Evolutionary conservation across 1,140 invertebrate species (phyloP), one percentile per base, ranked within the genome.

Genomic region (Drosophila trapezifrons): DNA sequence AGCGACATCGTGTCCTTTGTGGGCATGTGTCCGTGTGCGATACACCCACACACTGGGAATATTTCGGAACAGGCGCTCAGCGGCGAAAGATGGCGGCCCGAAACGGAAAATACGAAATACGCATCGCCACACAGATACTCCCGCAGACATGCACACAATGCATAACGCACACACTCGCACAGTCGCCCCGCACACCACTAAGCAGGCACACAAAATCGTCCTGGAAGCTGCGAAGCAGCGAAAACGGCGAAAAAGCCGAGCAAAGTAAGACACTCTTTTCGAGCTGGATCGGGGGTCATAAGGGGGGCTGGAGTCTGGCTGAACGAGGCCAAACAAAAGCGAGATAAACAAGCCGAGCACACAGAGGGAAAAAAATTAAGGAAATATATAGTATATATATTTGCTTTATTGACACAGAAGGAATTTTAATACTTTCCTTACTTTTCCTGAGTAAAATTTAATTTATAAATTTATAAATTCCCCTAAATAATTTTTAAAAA

Each of bases 21-120:
- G 51, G 62, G 43, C 43, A 49, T 35, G 51, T 42, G 13, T 86
- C 22, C 45, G 57, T 86, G 83, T 70, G 51, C 35, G 84, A 76
- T 85, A 89, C 84, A 87, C 84, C 84, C 84, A 87, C 84, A 87
- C 84, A 80, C 60, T 35, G 46, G 29, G 54, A 67, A 84, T 59
- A 84, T 69, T 90, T 80, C n/a, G 49, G 69, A 87, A 78, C 80
- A 87, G 84, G 84, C 77, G 84, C 64, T 22, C 80, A 87, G 80
- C 79, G 58, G 40, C 52, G 43, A 58, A 22, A 56, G 32, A 38
- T 62, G 73, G 76, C 38, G 32, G 35, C 32, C 47, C 29, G 18
- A 35, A 54, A 37, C 32, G 32, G 49, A 35, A 54, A 45, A 55
- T 32, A 46, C 43, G 52, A 49, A 66, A 69, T 52, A 86, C 80